Base-by-base conservation (phyloP, 2,113 vertebrate genomes). In the Hemicordylus capensis region DNA sequence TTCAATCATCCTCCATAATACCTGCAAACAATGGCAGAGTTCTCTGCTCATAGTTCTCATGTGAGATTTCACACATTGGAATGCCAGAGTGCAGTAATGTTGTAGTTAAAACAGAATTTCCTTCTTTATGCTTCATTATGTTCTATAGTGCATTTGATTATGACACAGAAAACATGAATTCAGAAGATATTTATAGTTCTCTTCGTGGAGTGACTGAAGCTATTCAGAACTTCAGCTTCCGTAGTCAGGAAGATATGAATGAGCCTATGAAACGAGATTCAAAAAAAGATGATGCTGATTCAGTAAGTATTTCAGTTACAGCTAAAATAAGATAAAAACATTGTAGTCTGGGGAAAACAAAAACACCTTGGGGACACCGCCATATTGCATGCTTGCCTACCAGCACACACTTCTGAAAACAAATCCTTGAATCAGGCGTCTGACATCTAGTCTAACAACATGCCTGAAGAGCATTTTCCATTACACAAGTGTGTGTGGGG, bases 111-210 rank as follows among this genome's bases (percentile, higher is more conserved):
- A 20, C 73, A 72, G 82, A 81, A 26, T 4, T 46, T 0, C 54
- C 3, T 89, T 70, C 6, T 46, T 24, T 66, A 24, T 0, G 59
- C 3, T 89, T 70, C 6, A 59, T 24, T 66, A 24, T 75, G 70
- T 51, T 61, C 11, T 89, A 74, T 95, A 99, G 98, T 97, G 97
- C 98, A 91, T 98, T 99, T 94, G 98, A 99, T 93, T 99, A 99
- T 44, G 98, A 99, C 95, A 98, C 98, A 37, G 98, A 99, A 95
- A 99, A 99, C 89, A 98, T 99, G 98, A 99, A 99, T 95, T 98
- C 98, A 6, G 98, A 99, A 94, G 98, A 99, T 93, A 99, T 99
- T 95, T 99, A 99, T 95, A 99, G 98, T 92, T 99, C 98, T 78
- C 97, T 99, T 87, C 97, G 98, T 93, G 98, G 98, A 31, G 98